phyloP scores from a whole-genome alignment of 1,140 invertebrate genomes.

The Palaemon carinicauda region DNA sequence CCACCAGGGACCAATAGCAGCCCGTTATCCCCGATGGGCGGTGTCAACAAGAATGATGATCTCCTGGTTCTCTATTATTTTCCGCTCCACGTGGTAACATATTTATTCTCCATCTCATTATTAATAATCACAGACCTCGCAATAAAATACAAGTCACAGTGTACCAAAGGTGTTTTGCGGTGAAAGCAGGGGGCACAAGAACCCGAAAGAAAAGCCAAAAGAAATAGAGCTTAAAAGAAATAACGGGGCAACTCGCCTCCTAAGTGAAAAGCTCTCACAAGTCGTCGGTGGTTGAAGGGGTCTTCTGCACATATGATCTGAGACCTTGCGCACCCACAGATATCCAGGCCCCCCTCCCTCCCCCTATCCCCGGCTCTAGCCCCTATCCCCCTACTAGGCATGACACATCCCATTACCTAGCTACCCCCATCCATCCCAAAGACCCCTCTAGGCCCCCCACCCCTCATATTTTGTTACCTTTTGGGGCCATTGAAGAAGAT shows the following conservation, averaged over 20 bases:
- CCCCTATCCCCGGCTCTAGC: not conserved
- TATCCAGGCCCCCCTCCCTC: not conserved
- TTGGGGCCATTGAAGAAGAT: no score
- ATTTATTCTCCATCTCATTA: slow-evolving; percentile 57
- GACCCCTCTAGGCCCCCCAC: not conserved
- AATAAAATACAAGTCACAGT: slow-evolving; percentile 52
- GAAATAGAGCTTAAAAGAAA: slow-evolving; percentile 1
- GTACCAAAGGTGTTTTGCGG: slow-evolving; percentile 25
- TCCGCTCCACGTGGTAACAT: slow-evolving; percentile 54
- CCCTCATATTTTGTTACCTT: not conserved
- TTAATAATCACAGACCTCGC: slow-evolving; percentile 54
- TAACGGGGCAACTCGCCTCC: slow-evolving; percentile 34
- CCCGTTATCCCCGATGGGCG: not conserved
- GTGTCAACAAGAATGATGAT: slow-evolving; percentile 44
- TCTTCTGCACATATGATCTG: slow-evolving; percentile 28
- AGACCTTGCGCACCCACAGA: slow-evolving; percentile 1
- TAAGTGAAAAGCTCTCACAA: slow-evolving; percentile 49
- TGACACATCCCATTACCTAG: not conserved
- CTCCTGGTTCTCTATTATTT: slow-evolving; percentile 50
- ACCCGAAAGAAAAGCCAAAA: not conserved
- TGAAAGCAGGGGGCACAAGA: not conserved
- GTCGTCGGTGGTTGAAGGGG: slow-evolving; percentile 30
- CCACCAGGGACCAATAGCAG: slow-evolving; percentile 7
- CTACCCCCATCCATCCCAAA: not conserved
- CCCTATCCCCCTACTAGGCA: not conserved